Evolutionary conservation across 1,140 invertebrate species (phyloP).

Genomic region (Ostrea edulis): DNA sequence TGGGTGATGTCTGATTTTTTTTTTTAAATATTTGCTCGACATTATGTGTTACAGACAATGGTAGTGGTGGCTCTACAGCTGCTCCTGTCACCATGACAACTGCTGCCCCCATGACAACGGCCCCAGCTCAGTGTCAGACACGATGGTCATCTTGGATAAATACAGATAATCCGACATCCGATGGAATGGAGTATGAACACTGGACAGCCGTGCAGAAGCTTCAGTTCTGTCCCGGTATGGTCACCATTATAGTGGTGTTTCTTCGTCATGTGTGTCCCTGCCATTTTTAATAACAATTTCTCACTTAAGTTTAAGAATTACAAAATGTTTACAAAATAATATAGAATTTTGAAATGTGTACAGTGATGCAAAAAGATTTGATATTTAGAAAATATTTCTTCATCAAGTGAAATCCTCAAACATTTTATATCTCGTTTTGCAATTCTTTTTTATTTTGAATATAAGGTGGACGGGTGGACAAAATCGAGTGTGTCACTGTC

Average conservation of each 20-base stretch:
- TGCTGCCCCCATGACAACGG: conserved; percentile 16
- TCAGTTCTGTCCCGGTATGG: conserved; percentile 64
- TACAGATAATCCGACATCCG: conserved; percentile 59
- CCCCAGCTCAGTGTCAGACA: conserved; percentile 41
- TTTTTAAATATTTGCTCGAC: too few relatives aligned
- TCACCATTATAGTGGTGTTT: not conserved
- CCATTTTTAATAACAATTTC: too few relatives aligned
- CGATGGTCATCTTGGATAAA: conserved; percentile 56
- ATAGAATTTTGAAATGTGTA: too few relatives aligned
- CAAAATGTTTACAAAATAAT: too few relatives aligned
- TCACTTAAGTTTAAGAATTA: too few relatives aligned
- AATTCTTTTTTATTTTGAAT: not conserved
- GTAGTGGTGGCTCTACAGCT: not conserved
- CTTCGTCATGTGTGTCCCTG: not conserved
- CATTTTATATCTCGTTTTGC: not conserved
- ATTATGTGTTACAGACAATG: not conserved
- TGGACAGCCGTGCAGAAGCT: conserved; percentile 63
- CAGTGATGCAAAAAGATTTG: not conserved
- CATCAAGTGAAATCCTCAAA: not conserved
- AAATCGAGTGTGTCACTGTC: conserved; percentile 69
- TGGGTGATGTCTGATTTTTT: too few relatives aligned
- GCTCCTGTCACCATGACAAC: not conserved
- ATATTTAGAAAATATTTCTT: not conserved
- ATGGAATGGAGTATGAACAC: conserved; percentile 64
- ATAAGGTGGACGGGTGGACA: conserved; percentile 58